A percentile compares a stretch with the other conserved stretches of the same genome.
Evolutionary conservation across 2,888 invertebrate species (phyloP).

Genomic region (Seira sanloemensis): DNA sequence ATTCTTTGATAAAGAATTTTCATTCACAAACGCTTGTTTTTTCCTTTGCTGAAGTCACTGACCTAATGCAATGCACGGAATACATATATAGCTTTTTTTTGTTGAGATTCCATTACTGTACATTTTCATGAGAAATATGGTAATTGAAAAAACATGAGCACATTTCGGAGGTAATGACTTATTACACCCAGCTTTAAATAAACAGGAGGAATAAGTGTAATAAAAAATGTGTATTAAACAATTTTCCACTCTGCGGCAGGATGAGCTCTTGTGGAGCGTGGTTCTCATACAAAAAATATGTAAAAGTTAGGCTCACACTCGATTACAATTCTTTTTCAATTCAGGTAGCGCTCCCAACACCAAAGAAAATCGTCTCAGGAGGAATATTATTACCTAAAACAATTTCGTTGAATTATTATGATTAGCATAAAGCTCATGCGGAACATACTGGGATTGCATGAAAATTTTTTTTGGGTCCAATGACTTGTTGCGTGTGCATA

Average conservation of each 20-base stretch:
- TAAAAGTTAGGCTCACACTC: too few relatives aligned
- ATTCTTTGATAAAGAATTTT: background rate
- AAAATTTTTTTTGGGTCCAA: constrained; percentile 31
- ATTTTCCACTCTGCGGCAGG: background rate
- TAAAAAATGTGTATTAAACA: background rate
- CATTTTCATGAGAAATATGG: background rate
- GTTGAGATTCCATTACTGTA: background rate
- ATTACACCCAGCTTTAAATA: constrained; percentile 3
- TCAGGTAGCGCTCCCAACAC: constrained; percentile 37
- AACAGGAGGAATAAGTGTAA: too few relatives aligned
- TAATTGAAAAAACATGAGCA: constrained; percentile 29
- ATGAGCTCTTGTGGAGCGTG: background rate
- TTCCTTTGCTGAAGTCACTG: constrained; percentile 34
- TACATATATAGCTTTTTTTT: background rate
- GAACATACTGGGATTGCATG: constrained; percentile 5
- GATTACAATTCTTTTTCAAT: constrained; percentile 14
- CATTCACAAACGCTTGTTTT: background rate
- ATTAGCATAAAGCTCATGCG: constrained; percentile 29
- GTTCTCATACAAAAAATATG: too few relatives aligned
- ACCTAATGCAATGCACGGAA: constrained; percentile 25
- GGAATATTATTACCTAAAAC: background rate
- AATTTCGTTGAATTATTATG: constrained; percentile 30
- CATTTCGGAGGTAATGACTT: constrained; percentile 24
- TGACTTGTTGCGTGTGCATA: constrained; percentile 54
- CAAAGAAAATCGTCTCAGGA: background rate